Conservation (phyloP, 64 coral and sea anemone genomes). For the Montipora foliosa region DNA sequence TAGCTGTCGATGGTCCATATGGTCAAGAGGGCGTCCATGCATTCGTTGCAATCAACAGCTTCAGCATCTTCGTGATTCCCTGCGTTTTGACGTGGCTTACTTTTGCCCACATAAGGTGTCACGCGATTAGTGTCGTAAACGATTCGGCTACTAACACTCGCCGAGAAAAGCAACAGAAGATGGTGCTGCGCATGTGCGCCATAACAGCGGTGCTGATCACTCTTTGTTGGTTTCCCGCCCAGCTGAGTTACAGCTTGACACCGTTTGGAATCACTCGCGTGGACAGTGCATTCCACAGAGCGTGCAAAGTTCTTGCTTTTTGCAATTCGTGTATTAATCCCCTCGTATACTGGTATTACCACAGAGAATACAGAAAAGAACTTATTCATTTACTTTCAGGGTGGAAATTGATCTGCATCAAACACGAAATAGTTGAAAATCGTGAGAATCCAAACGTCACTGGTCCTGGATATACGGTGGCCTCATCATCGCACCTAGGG, state of each 20-base stretch:
- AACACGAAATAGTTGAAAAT: neutral
- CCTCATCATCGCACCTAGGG: too few species aligned
- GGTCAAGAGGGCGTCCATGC: slow-evolving; percentile 2
- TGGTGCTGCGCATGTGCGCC: slow-evolving; percentile 1
- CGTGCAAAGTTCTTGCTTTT: neutral
- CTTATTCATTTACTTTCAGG: neutral
- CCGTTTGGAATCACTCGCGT: slow-evolving; percentile 28
- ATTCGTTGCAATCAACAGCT: slow-evolving; percentile 4
- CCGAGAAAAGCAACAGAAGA: neutral
- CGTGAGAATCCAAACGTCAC: neutral
- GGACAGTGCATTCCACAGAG: neutral
- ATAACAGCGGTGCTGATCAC: slow-evolving; percentile 15
- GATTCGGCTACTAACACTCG: neutral
- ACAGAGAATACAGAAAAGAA: slow-evolving; percentile 17
- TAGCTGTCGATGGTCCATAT: neutral
- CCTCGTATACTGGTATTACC: slow-evolving; percentile 38
- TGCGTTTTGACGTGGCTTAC: slow-evolving; percentile 21
- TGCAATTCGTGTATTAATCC: slow-evolving; percentile 34
- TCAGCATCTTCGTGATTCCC: neutral
- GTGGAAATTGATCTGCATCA: neutral
- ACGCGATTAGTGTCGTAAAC: neutral
- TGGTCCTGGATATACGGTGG: neutral
- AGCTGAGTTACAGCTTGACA: slow-evolving; percentile 31
- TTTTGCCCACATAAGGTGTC: slow-evolving; percentile 16
- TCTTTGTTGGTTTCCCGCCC: slow-evolving; percentile 5